Evolutionary conservation across 2,888 invertebrate genomes (phyloP).

Genomic region (Ectemnius lituratus): DNA sequence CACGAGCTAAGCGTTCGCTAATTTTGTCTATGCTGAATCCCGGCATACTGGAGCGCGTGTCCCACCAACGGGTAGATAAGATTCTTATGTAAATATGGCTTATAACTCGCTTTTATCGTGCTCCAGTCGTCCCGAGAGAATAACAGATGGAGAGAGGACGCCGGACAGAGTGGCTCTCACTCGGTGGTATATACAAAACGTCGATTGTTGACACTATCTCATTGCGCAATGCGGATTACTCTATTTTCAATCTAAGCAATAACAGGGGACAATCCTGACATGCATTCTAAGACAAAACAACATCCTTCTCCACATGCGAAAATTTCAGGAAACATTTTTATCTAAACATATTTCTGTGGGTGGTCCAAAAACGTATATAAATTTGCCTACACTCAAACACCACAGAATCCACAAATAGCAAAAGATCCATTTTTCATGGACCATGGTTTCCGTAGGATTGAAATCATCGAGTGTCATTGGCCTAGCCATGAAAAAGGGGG

Average conservation of each 20-base stretch:
- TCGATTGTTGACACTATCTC: conserved; percentile 23
- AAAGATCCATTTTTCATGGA: too few relatives aligned
- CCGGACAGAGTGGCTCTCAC: too few relatives aligned
- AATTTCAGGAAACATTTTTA: too few relatives aligned
- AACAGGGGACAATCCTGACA: too few relatives aligned
- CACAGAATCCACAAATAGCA: too few relatives aligned
- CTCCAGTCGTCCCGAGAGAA: conserved; percentile 32
- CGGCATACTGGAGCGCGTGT: conserved; percentile 24
- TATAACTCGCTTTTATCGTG: conserved; percentile 41
- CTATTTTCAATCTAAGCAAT: conserved; percentile 14
- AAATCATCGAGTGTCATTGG: conserved; percentile 39
- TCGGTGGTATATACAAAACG: conserved; percentile 12
- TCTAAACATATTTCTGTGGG: too few relatives aligned
- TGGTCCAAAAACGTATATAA: too few relatives aligned
- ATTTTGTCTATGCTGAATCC: conserved; percentile 42
- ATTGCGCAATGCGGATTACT: conserved; percentile 43
- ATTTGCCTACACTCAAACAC: too few relatives aligned
- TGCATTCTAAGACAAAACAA: too few relatives aligned
- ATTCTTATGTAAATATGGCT: conserved; percentile 57
- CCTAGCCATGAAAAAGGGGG: conserved; percentile 23
- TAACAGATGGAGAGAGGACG: conserved; percentile 7
- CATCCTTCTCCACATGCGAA: too few relatives aligned
- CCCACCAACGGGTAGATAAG: conserved; percentile 51
- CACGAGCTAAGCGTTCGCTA: conserved; percentile 46
- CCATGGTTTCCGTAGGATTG: not conserved